These are phyloP conservation scores for Perca fluviatilis DNA, from an alignment of 2,113 vertebrate genomes.

Conservation along the genomic window DNA sequence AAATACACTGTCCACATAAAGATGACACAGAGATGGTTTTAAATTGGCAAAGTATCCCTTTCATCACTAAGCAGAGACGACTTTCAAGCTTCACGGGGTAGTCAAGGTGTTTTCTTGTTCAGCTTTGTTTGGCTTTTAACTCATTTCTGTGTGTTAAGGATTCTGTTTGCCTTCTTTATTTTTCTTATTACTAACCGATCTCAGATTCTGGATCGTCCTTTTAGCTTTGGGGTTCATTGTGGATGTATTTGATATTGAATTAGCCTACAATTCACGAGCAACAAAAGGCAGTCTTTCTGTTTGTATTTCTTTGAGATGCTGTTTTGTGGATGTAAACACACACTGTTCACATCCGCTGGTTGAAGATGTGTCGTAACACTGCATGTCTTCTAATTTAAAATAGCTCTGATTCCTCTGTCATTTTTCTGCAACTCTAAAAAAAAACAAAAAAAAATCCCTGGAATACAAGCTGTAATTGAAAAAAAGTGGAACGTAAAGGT, in stretches of 20 bases:
- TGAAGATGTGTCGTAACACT: neutral
- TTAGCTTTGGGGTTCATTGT: slow-evolving; percentile 5
- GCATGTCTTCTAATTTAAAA: slow-evolving; percentile 1
- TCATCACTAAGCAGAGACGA: neutral
- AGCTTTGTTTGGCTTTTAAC: slow-evolving; percentile 29
- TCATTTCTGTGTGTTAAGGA: slow-evolving; percentile 3
- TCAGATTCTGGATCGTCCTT: slow-evolving; percentile 22
- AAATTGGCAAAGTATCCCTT: no score
- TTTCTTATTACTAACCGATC: neutral
- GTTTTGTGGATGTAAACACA: slow-evolving; percentile 48
- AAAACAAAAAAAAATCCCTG: neutral
- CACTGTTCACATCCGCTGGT: slow-evolving; percentile 26
- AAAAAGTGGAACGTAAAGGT: slow-evolving; percentile 19
- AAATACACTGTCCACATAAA: no score
- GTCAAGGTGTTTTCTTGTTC: neutral
- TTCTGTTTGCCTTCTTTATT: slow-evolving; percentile 22
- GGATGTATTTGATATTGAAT: slow-evolving; percentile 38
- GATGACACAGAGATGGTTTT: no score
- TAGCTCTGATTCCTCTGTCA: neutral
- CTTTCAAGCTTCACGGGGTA: neutral
- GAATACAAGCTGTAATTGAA: slow-evolving; percentile 13
- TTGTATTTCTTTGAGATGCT: slow-evolving; percentile 59
- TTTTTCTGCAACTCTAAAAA: neutral
- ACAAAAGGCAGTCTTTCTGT: slow-evolving; percentile 23
- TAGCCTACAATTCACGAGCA: slow-evolving; percentile 6